Base-by-base conservation (phyloP, 2,888 invertebrate genomes). In the Nudaria mundana region DNA sequence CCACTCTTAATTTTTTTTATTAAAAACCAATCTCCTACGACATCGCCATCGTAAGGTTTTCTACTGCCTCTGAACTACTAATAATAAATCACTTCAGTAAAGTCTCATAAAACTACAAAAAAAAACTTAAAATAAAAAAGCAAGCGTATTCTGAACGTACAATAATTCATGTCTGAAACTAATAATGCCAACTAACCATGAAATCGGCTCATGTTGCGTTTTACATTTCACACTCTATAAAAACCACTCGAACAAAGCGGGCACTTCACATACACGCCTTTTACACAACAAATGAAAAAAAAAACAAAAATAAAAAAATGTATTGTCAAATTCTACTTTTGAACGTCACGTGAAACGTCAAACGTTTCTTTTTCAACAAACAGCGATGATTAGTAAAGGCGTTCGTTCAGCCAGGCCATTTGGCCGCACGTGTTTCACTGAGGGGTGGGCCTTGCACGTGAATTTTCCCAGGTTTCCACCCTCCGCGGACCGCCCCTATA, bases 401-500 rank as follows among this genome's bases (percentile, higher is more conserved):
- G 78, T 78, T 76, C 79, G 79, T 76, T 76, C 71, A 72, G 79
- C 78, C 78, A 75, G 80, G 79, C 81, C 82, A 85, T 85, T 85
- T 82, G 81, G 81, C 69, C 67, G 79, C 87, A 88, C 87, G 87
- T 87, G 87, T 76, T 80, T 70, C 52, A 62, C 67, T 48, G 56
- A 75, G 85, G 86, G 87, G 83, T 80, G 85, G 85, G 82, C 59
- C 77, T 80, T 76, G 76, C 81, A 84, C 85, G 85, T 86, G 85
- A 87, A 86, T 85, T 86, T 88, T 86, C 88, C 87, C 80, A 86
- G 81, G 88, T 87, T 87, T 82, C 88, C 87, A 87, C 88, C 88
- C 88, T 81, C 81, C 66, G 72, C 86, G 87, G 86, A 84, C 87
- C 88, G 88, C 88, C 88, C 87, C 88, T 87, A 83, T 87, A 87